Base-by-base conservation (phyloP, 2,113 vertebrate genomes). In the Danionella cerebrum region DNA sequence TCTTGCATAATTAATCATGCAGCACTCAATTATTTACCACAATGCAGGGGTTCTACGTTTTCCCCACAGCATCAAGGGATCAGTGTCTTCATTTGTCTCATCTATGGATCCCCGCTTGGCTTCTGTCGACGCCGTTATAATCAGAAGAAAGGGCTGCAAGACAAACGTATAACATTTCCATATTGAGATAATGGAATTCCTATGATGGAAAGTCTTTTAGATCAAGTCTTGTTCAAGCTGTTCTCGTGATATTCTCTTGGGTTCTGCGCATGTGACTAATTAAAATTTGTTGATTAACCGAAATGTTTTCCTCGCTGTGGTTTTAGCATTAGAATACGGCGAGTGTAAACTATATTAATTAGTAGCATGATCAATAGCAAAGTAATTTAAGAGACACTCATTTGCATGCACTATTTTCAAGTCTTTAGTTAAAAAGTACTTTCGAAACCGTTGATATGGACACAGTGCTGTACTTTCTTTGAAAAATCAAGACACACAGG, bases 111-210 rank as follows among this genome's bases (percentile, higher is more conserved):
- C 11, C 58, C 22, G 18, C 45, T 35, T 22, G 29, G 7, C 42
- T n/a, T 33, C 27, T 62, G 25, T 6, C 4, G 6, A 19, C 7
- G 5, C 2, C 1, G 16, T 11, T 24, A 16, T 48, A 48, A 63
- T 48, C 59, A 63, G 24, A 12, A 35, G 29, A 63, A 35, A 11
- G 59, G 22, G n/a, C 57, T 44, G 22, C n/a, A 60, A 60, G 57
- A 42, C 41, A 45, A 31, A 13, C 10, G 7, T 5, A 45, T 42
- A 60, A 42, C 12, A 59, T 59, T 36, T 48, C 11, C 33, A 21
- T 36, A 22, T 21, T 19, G 6, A 35, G 10, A 21, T 55, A 55
- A 38, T 7, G 6, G 14, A 22, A 38, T 13, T n/a, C 3, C 6
- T n/a, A 10, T 6, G 1, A 11, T 22, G 52, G 19, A 12, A 2